Conservation (phyloP, 2,113 vertebrate genomes). For the Sebastes fasciatus region DNA sequence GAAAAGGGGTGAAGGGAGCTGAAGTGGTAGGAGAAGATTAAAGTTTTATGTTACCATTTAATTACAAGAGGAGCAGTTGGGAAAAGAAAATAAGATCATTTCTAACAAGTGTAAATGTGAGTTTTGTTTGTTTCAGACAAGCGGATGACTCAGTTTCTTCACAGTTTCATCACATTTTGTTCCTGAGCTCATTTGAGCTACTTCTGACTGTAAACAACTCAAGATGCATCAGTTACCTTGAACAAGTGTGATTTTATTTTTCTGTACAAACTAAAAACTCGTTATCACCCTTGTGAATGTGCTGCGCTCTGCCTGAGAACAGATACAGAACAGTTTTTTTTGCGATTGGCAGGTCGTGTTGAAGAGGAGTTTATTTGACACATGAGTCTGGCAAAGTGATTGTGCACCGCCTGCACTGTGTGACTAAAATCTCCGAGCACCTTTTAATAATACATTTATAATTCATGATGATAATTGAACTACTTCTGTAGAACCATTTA, state of each 20-base stretch:
- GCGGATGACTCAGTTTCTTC: constrained; percentile 23
- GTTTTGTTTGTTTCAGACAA: constrained; percentile 14
- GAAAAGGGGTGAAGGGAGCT: neutral
- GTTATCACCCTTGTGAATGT: neutral
- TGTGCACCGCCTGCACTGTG: constrained; percentile 37
- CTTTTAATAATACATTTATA: constrained; percentile 76
- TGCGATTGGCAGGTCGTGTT: constrained; percentile 7
- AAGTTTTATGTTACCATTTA: constrained; percentile 45
- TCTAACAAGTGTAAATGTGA: constrained; percentile 17
- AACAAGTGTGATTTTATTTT: constrained; percentile 23
- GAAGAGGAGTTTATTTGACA: constrained; percentile 30
- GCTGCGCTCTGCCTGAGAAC: neutral
- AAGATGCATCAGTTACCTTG: neutral
- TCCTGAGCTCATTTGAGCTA: constrained; percentile 10
- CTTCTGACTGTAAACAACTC: neutral
- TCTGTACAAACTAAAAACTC: neutral
- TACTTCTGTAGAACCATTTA: constrained; percentile 73
- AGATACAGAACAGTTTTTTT: constrained; percentile 6
- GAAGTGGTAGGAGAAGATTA: constrained; percentile 5
- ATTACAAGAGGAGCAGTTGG: constrained; percentile 10
- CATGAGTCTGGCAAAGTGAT: constrained; percentile 50
- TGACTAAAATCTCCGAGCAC: constrained; percentile 66
- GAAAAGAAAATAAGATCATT: neutral
- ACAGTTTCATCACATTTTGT: constrained; percentile 11
- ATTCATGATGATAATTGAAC: constrained; percentile 77